Conservation (phyloP, 2,113 vertebrate genomes). For the Syrrhaptes paradoxus region DNA sequence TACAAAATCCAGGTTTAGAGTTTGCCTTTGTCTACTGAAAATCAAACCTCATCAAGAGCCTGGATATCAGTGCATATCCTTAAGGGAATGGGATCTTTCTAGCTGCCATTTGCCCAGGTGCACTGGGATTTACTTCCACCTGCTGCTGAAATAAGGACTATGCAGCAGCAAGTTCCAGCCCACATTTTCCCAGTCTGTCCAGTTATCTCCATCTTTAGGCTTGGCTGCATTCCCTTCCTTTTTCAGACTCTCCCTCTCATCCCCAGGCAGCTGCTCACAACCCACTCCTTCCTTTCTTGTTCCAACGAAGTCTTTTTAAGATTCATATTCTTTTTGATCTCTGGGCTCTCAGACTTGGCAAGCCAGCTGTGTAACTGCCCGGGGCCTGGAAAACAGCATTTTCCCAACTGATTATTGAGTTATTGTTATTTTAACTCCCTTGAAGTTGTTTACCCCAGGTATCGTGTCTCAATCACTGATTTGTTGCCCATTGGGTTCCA, state of each 20-base stretch:
- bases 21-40: background rate
- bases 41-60: background rate
- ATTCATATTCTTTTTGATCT: conserved; percentile 48
- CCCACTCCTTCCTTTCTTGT: background rate
- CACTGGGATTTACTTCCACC: background rate
- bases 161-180: background rate
- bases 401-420: background rate
- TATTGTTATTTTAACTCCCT: conserved; percentile 45
- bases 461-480: background rate
- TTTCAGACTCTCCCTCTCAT: background rate
- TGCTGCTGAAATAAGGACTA: background rate
- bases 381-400: conserved; percentile 9
- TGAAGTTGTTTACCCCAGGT: conserved; percentile 53
- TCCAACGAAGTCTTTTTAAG: background rate
- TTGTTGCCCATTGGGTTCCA: background rate
- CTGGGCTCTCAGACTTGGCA: conserved; percentile 35
- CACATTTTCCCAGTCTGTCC: background rate
- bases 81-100: background rate
- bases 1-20: background rate
- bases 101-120: background rate
- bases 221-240: background rate
- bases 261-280: conserved; percentile 1
- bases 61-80: background rate
- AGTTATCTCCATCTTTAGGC: background rate
- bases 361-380: background rate